Conservation (phyloP, 2,797 vertebrate species). For the Heterohyrax brucei region DNA sequence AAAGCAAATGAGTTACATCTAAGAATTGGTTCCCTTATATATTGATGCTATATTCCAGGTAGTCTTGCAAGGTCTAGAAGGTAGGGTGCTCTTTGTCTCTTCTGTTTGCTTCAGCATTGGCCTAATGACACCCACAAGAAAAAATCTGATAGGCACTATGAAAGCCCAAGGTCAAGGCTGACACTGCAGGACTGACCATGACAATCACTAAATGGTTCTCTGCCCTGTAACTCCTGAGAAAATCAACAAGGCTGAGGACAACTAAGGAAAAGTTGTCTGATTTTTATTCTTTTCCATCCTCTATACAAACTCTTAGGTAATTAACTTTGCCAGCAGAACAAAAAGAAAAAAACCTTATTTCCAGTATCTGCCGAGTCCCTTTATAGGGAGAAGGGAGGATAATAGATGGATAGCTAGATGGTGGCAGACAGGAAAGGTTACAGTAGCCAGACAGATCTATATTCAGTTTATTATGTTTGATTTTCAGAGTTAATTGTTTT, state of each 20-base stretch:
- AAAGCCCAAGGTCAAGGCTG: conserved; percentile 15
- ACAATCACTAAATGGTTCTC: background rate
- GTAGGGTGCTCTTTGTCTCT: background rate
- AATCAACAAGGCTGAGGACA: background rate
- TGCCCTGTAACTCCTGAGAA: background rate
- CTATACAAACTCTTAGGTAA: conserved; percentile 41
- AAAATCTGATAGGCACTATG: background rate
- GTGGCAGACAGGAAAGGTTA: conserved; percentile 68
- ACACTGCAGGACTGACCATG: background rate
- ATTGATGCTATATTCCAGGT: background rate
- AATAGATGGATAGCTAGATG: conserved; percentile 66
- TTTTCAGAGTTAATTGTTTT: conserved; percentile 82
- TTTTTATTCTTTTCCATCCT: background rate
- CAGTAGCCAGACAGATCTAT: conserved; percentile 80
- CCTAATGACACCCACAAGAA: background rate
- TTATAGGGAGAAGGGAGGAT: conserved; percentile 62
- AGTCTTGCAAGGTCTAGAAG: background rate
- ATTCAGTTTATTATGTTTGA: conserved; percentile 74
- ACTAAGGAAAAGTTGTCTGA: background rate
- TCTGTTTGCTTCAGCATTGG: background rate
- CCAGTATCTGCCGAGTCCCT: conserved; percentile 60
- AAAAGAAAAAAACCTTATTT: conserved; percentile 34
- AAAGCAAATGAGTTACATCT: background rate
- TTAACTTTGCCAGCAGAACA: conserved; percentile 63
- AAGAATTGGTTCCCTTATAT: conserved; percentile 24